phyloP scores from a whole-genome alignment of 2,888 invertebrate species.

The Pterostichus madidus region DNA sequence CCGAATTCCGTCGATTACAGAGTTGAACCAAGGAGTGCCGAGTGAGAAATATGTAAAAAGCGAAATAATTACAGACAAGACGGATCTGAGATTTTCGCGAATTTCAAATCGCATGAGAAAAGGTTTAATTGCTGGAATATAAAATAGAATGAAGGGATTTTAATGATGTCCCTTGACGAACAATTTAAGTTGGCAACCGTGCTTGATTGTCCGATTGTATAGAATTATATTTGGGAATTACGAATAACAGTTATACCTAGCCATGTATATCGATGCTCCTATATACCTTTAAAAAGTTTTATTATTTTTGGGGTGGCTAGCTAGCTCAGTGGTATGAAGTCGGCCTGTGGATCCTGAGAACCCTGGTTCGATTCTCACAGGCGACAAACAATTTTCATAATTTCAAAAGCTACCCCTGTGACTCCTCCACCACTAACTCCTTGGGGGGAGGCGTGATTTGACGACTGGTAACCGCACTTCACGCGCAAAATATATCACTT shows the following conservation, averaged over 20 bases:
- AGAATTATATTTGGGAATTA: conserved; percentile 2
- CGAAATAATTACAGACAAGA: conserved; percentile 41
- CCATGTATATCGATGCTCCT: too few species aligned
- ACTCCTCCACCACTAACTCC: too few species aligned
- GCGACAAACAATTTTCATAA: too few species aligned
- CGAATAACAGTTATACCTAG: neutral
- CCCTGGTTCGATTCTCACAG: too few species aligned
- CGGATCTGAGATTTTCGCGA: conserved; percentile 11
- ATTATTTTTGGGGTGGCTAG: too few species aligned
- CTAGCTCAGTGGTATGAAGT: too few species aligned
- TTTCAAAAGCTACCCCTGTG: too few species aligned
- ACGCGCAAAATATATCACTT: too few species aligned
- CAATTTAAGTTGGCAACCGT: conserved; percentile 18
- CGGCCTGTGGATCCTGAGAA: too few species aligned
- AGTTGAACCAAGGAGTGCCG: neutral
- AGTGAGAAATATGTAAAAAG: conserved; percentile 8
- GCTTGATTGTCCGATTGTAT: conserved; percentile 14
- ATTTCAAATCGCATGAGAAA: conserved; percentile 18
- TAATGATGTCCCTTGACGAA: conserved; percentile 36
- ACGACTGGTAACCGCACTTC: too few species aligned
- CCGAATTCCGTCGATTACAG: conserved; percentile 43
- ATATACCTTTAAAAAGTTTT: too few species aligned
- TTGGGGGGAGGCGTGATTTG: too few species aligned
- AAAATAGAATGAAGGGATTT: conserved; percentile 47
- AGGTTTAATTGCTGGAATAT: conserved; percentile 11